phyloP scores from a whole-genome alignment of 1,140 invertebrate species.

The Aphelenchoides fujianensis region DNA sequence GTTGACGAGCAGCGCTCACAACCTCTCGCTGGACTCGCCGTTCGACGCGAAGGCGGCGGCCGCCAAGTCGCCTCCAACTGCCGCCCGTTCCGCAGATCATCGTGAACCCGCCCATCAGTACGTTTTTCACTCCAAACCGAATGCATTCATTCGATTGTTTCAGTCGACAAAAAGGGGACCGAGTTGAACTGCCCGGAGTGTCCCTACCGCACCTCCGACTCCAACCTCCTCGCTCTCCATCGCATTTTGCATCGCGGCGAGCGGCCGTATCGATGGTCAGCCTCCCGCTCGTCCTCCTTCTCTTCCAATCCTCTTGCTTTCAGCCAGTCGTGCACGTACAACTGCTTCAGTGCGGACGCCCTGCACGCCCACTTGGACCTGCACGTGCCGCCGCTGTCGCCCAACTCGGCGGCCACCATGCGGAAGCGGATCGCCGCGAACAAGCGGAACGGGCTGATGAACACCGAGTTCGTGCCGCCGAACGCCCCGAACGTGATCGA shows the following conservation, averaged over 20 bases:
- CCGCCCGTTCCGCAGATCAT: conserved; percentile 3
- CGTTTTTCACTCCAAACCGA: not conserved
- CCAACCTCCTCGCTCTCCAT: not conserved
- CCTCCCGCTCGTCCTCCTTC: not conserved
- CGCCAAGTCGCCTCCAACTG: not conserved
- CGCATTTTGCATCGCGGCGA: not conserved
- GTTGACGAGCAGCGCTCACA: not conserved
- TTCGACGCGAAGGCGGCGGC: not conserved
- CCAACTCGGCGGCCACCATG: conserved; percentile 22
- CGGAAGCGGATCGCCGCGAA: conserved; percentile 18
- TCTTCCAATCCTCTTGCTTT: not conserved
- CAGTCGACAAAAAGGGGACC: not conserved
- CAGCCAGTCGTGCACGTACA: conserved; percentile 22
- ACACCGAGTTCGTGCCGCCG: conserved; percentile 12
- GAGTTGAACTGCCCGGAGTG: not conserved
- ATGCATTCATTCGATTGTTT: conserved; percentile 11
- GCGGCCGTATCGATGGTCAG: not conserved
- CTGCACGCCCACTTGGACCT: conserved; percentile 25
- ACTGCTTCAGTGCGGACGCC: conserved; percentile 23
- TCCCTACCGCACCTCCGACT: not conserved
- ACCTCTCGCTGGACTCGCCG: not conserved
- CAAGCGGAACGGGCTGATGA: conserved; percentile 16
- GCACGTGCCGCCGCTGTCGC: conserved; percentile 19
- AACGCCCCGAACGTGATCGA: conserved; percentile 20
- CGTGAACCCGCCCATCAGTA: not conserved